These are phyloP conservation scores for Macroteleia sp. DNA, from an alignment of 2,888 invertebrate genomes.

Conservation along the genomic window DNA sequence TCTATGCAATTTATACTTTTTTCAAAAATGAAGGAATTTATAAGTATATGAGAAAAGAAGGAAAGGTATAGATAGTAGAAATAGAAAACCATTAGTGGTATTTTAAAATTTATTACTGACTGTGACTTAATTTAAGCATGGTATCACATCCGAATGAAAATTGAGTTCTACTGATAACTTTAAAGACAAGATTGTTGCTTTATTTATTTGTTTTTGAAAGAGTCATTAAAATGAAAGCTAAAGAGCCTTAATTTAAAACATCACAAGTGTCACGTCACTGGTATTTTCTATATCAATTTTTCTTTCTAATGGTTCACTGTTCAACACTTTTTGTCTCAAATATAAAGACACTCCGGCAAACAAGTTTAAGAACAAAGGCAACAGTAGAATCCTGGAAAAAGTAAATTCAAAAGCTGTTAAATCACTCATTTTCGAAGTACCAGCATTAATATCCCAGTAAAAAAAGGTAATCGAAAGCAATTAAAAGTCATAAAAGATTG, in stretches of 20 bases:
- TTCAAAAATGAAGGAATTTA: neutral
- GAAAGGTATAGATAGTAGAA: neutral
- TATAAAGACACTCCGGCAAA: neutral
- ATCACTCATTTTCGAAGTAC: neutral
- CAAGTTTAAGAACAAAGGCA: slow-evolving; percentile 16
- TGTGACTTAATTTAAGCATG: neutral
- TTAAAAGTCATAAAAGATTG: too few species aligned
- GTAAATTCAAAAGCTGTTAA: neutral
- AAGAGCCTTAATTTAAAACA: neutral
- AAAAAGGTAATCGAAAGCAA: too few species aligned
- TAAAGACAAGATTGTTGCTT: neutral
- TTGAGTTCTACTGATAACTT: neutral
- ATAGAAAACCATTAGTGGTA: neutral
- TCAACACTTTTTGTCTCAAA: neutral
- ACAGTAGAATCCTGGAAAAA: slow-evolving; percentile 46
- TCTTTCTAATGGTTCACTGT: neutral
- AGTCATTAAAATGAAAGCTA: neutral
- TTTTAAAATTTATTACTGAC: neutral
- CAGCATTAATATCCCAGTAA: neutral
- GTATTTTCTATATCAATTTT: slow-evolving; percentile 48
- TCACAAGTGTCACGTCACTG: slow-evolving; percentile 26
- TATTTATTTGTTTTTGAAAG: neutral
- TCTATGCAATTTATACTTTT: neutral
- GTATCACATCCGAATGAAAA: neutral
- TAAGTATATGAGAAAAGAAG: neutral